These are phyloP conservation scores for Balaeniceps rex DNA, from an alignment of 2,113 vertebrate species.

Conservation along the genomic window DNA sequence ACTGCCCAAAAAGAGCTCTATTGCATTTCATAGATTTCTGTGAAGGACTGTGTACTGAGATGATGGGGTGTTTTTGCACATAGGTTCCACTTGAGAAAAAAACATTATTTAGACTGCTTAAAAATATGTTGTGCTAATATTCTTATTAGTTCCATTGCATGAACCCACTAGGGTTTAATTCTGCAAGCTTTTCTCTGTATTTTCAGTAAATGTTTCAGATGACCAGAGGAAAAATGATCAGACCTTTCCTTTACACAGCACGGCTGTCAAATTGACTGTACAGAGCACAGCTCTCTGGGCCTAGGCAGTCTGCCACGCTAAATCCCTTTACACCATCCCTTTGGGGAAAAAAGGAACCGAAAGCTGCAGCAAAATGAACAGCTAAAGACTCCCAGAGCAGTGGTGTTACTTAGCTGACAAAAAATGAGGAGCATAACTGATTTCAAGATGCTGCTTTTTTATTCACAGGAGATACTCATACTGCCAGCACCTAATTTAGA, in stretches of 20 bases:
- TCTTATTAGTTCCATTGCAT: not conserved
- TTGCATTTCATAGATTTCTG: not conserved
- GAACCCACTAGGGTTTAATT: not conserved
- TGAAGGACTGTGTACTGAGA: not conserved
- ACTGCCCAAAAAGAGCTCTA: slow-evolving; percentile 23
- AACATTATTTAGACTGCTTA: not conserved
- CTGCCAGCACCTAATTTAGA: not conserved
- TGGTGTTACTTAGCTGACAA: not conserved
- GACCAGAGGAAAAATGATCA: not conserved
- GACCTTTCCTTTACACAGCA: not conserved
- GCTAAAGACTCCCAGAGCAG: not conserved
- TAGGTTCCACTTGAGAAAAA: not conserved
- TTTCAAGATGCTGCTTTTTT: not conserved
- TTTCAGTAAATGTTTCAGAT: not conserved
- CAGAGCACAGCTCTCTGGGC: not conserved
- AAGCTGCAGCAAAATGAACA: not conserved
- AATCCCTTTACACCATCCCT: not conserved
- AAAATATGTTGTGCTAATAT: not conserved
- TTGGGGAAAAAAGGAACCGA: not conserved
- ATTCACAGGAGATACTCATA: not conserved
- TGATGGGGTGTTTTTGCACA: not conserved
- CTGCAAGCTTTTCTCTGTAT: not conserved
- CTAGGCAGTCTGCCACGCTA: not conserved
- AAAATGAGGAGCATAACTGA: not conserved
- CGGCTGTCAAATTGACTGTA: not conserved